Evolutionary conservation across 2,797 vertebrate species (phyloP).

Genomic region (Danio jaintianensis): DNA sequence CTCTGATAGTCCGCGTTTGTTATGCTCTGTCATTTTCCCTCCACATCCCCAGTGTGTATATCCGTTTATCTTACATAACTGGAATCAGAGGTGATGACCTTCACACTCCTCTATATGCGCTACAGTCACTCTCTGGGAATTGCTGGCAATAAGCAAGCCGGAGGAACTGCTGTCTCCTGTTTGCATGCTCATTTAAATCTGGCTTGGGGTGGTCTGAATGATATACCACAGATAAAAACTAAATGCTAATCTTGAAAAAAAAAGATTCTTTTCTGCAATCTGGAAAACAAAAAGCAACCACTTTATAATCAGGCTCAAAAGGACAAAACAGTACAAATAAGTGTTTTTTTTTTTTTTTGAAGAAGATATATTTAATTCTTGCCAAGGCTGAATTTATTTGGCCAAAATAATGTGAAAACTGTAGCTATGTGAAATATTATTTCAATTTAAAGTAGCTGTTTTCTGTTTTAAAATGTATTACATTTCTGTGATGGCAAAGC

Average conservation of each 20-base stretch:
- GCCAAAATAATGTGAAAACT: not conserved
- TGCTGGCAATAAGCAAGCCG: slow-evolving; percentile 7
- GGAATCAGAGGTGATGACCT: slow-evolving; percentile 59
- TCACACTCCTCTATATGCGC: slow-evolving; percentile 44
- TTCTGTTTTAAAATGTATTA: too few species aligned
- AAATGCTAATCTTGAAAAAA: not conserved
- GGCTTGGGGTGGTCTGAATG: not conserved
- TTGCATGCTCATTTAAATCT: slow-evolving; percentile 14
- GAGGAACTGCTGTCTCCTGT: not conserved
- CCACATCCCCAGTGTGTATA: not conserved
- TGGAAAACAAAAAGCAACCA: not conserved
- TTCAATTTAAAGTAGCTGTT: not conserved
- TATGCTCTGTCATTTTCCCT: slow-evolving; percentile 15
- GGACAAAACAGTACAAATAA: not conserved
- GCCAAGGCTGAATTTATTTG: not conserved
- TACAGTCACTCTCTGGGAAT: slow-evolving; percentile 13
- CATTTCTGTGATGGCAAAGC: too few species aligned
- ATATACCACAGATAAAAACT: not conserved
- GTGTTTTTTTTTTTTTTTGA: not conserved
- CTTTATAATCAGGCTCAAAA: not conserved
- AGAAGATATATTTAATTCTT: not conserved
- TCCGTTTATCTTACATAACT: slow-evolving; percentile 61
- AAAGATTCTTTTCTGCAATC: too few species aligned
- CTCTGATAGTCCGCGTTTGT: slow-evolving; percentile 1
- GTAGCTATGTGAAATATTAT: not conserved